A percentile compares a stretch with the other conserved stretches of the same genome.
Evolutionary conservation across 1,140 invertebrate species (phyloP).

Genomic region (Trichoplusia ni): DNA sequence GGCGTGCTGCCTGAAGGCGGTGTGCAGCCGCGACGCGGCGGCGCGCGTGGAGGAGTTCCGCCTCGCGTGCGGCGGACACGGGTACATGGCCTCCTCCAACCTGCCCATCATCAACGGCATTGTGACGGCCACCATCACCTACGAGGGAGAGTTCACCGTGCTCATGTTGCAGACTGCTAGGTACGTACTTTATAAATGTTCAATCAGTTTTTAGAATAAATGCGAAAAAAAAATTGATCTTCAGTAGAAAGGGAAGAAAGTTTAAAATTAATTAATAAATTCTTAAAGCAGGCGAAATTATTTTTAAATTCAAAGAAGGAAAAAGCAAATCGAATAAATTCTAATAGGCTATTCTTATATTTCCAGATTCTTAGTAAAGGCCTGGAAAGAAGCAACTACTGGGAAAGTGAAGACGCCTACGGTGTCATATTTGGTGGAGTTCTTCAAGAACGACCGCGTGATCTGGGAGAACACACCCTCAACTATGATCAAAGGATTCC

Average conservation of each 20-base stretch:
- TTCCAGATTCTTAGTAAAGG: slow-evolving; percentile 28
- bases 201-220: too few species aligned
- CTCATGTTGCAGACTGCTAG: slow-evolving; percentile 93
- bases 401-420: slow-evolving; percentile 83
- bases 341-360: too few species aligned
- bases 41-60: slow-evolving; percentile 88
- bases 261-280: too few species aligned
- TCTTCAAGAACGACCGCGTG: slow-evolving; percentile 50
- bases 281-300: too few species aligned
- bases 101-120: slow-evolving; percentile 90
- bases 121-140: slow-evolving; percentile 92
- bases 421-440: slow-evolving; percentile 83
- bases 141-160: slow-evolving; percentile 96
- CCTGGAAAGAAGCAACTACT: slow-evolving; percentile 83
- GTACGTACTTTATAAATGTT: slow-evolving; percentile 65
- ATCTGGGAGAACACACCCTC: slow-evolving; percentile 83
- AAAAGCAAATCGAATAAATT: neutral
- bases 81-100: slow-evolving; percentile 92
- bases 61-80: slow-evolving; percentile 94
- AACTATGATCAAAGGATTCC: slow-evolving; percentile 84
- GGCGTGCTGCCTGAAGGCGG: slow-evolving; percentile 93
- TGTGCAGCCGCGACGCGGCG: slow-evolving; percentile 87
- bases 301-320: too few species aligned
- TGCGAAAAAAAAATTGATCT: too few species aligned
- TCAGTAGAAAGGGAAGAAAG: too few species aligned